Conservation (phyloP, 2,113 vertebrate species). For the Amphiprion ocellaris region DNA sequence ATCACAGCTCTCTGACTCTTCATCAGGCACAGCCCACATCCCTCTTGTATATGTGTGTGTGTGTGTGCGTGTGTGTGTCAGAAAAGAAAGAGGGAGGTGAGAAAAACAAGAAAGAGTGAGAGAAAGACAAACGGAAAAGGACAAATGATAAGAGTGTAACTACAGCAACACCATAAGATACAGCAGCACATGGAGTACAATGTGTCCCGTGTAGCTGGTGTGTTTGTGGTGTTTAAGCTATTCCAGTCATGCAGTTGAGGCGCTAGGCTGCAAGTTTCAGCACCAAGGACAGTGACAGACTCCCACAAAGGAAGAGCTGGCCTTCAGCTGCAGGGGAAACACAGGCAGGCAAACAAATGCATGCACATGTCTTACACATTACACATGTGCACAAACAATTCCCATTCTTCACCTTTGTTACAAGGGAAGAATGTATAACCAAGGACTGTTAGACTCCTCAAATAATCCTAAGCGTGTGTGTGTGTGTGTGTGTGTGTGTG, state of each 20-base stretch:
- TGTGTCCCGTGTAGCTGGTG: neutral
- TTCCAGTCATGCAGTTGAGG: conserved; percentile 30
- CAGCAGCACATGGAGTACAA: neutral
- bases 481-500: conserved; percentile 32
- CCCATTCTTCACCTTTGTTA: conserved; percentile 35
- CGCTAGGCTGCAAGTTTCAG: conserved; percentile 49
- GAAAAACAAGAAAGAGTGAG: neutral
- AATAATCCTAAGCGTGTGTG: conserved; percentile 32
- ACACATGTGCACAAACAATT: conserved; percentile 1
- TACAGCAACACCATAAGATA: neutral
- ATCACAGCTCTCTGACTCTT: conserved; percentile 75
- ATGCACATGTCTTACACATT: neutral
- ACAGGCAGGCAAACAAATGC: conserved; percentile 8
- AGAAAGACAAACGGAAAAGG: conserved; percentile 1
- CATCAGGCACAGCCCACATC: conserved; percentile 68
- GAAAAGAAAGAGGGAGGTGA: neutral
- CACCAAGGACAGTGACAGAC: conserved; percentile 76
- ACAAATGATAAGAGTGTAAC: conserved; percentile 22
- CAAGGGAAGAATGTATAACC: conserved; percentile 16
- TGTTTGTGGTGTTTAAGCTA: conserved; percentile 29
- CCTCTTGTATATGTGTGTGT: conserved; percentile 10
- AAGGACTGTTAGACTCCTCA: conserved; percentile 21
- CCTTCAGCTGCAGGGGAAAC: conserved; percentile 18
- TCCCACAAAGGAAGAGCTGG: conserved; percentile 14
- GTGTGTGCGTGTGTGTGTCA: conserved; percentile 6